Conservation (phyloP, 2,888 invertebrate genomes). For the Conistra vaccinii region DNA sequence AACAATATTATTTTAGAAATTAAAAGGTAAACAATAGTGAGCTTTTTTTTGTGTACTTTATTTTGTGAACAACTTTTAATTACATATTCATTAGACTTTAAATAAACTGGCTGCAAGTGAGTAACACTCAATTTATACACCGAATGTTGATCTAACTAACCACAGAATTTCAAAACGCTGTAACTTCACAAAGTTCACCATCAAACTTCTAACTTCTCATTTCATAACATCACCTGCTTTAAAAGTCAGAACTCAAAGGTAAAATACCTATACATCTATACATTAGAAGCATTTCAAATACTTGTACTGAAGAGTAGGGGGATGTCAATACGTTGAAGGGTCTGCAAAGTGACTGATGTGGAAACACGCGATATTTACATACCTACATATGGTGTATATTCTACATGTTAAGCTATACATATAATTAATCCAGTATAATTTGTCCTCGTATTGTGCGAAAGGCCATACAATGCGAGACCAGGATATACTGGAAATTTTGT, state of each 20-base stretch:
- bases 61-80: no score
- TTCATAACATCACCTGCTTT: not conserved
- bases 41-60: no score
- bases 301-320: conserved; percentile 41
- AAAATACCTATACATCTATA: not conserved
- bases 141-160: not conserved
- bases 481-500: not conserved
- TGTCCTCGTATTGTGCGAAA: not conserved
- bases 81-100: no score
- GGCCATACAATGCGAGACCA: not conserved
- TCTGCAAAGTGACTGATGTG: conserved; percentile 43
- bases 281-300: conserved; percentile 54
- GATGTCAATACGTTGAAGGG: conserved; percentile 50
- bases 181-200: not conserved
- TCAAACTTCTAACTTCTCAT: no score
- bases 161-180: not conserved
- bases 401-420: not conserved
- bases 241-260: conserved; percentile 4
- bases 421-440: not conserved
- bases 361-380: conserved; percentile 33
- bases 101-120: not conserved
- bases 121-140: not conserved
- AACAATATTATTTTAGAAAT: no score
- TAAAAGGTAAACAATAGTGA: no score
- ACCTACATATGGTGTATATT: not conserved